Base-by-base conservation (phyloP, 2,888 invertebrate species). In the Eristalis pertinax region DNA sequence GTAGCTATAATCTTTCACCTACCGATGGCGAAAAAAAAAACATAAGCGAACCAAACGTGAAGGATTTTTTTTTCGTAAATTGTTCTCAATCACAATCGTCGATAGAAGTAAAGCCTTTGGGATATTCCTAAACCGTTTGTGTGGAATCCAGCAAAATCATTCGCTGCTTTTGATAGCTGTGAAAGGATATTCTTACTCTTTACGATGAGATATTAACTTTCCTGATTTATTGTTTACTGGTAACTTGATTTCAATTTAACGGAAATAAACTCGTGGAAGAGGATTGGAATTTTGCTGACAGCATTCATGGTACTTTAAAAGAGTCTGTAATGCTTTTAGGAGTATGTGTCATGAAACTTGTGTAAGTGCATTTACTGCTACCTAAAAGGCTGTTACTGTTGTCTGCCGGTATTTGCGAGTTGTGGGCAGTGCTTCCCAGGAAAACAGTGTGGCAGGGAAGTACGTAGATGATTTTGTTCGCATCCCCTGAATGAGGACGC, bases 31-130 rank as follows among this genome's bases (percentile, higher is more conserved):
- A 72, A 67, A 72, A 72, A 62, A 56, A 58, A 67, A 72, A 76
- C 76, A 63, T 56, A 77, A 83, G 67, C 64, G 67, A 58, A 29
- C 56, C 5, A n/a, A 19, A 43, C 50, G 50, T 50, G 50, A 19
- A 19, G 50, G 8, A 50, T 19, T 19, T 50, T 50, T 50, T n/a
- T 8, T 50, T 50, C 32, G n/a, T 50, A 8, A 63, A 81, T 81
- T 81, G 69, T 81, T 77, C 72, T 73, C 73, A 77, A 68, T 67
- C 72, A 32, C 58, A 72, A 73, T 83, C 67, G 41, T 0, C 22
- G 38, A 69, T 81, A 22, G 43, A 75, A 74, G 32, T 64, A 32
- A 76, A 24, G 15, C 58, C 38, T 15, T 22, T 11, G n/a, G 62
- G 62, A 68, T 56, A 15, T 62, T 58, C 58, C 15, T 38, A 41